Evolutionary conservation across 2,113 vertebrate genomes (phyloP).

Genomic region (Promerops cafer): DNA sequence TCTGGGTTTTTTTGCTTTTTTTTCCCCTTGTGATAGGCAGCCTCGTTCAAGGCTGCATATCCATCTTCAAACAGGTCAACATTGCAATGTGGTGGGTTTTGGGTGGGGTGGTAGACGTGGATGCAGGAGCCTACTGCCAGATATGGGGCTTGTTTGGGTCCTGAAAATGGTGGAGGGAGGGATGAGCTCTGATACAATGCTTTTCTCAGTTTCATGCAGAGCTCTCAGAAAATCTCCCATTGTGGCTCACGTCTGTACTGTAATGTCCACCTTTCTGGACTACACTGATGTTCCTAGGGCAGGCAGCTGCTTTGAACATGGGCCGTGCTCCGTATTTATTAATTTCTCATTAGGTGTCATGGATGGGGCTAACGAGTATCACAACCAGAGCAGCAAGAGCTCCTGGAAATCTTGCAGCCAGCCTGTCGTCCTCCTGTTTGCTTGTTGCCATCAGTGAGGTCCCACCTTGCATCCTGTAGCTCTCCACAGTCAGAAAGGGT

Average conservation of each 20-base stretch:
- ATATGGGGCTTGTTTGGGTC: background rate
- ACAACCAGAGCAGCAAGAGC: background rate
- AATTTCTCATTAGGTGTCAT: background rate
- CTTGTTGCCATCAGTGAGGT: background rate
- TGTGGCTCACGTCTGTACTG: background rate
- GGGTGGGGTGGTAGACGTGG: accelerated
- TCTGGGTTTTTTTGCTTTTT: background rate
- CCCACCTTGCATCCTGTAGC: background rate
- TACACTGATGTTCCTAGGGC: background rate
- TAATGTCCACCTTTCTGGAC: background rate
- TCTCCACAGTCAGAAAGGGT: background rate
- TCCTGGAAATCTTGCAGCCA: background rate
- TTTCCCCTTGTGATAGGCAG: background rate
- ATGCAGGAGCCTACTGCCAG: background rate
- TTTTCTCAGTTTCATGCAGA: background rate
- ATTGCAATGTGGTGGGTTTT: accelerated
- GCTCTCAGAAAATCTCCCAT: accelerated
- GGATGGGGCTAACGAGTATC: background rate
- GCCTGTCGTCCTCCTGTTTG: background rate
- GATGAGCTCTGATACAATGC: background rate
- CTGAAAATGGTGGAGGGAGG: background rate
- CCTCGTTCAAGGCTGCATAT: background rate
- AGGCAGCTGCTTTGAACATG: background rate
- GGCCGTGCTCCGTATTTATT: background rate
- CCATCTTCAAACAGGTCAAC: background rate